These are phyloP conservation scores for Delphinus delphis DNA, from an alignment of 2,113 vertebrate genomes.

Conservation along the genomic window DNA sequence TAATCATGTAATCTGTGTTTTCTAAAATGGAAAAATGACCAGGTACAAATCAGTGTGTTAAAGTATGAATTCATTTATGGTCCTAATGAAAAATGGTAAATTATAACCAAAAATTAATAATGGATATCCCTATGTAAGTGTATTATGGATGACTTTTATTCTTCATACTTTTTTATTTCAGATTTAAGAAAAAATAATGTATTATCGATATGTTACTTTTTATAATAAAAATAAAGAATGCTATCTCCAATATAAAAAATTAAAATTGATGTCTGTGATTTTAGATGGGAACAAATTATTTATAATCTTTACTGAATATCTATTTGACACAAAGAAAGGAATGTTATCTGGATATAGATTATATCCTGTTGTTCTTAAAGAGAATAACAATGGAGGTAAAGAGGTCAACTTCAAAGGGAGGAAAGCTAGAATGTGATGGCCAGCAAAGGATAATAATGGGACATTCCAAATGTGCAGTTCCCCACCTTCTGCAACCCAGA, in stretches of 20 bases:
- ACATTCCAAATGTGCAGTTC: not conserved
- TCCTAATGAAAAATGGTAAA: not conserved
- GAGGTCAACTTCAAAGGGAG: not conserved
- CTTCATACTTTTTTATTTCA: not conserved
- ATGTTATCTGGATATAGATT: conserved; percentile 11
- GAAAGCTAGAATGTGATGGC: not conserved
- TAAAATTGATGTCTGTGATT: not conserved
- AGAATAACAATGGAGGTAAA: not conserved
- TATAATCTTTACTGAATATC: not conserved
- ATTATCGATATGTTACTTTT: conserved; percentile 9
- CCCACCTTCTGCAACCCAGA: not conserved
- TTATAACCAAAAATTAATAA: conserved; percentile 31
- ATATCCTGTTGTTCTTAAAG: conserved; percentile 26
- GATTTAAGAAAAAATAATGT: conserved; percentile 26
- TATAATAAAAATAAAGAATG: conserved; percentile 25
- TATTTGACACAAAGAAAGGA: not conserved
- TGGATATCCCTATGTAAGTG: not conserved
- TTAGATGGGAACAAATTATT: conserved; percentile 20
- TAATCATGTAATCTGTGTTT: not conserved
- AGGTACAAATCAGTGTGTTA: not conserved
- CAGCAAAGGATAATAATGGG: not conserved
- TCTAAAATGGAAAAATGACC: conserved; percentile 2
- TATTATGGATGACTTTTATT: not conserved
- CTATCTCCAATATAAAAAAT: not conserved
- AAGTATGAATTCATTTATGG: not conserved